A percentile compares a stretch with the other conserved stretches of the same genome.
Evolutionary conservation across 2,113 vertebrate species (phyloP).

Genomic region (Cynopterus brachyotis): DNA sequence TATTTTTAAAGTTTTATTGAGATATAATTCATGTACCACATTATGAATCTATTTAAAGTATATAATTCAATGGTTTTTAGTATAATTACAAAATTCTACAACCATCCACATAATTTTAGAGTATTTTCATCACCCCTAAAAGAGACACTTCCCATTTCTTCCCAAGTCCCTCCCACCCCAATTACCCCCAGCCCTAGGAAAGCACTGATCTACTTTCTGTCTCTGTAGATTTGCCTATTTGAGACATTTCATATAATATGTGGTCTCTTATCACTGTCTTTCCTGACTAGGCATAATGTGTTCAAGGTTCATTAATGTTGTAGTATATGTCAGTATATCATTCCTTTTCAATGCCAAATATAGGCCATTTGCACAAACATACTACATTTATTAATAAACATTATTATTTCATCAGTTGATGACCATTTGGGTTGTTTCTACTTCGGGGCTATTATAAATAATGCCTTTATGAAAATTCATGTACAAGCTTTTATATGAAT

Average conservation of each 20-base stretch:
- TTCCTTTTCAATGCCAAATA: background rate
- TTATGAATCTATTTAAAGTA: background rate
- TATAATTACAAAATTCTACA: background rate
- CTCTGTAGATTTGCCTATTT: background rate
- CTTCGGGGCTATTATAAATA: background rate
- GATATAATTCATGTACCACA: background rate
- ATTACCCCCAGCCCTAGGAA: background rate
- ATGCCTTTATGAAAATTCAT: background rate
- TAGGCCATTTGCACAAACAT: background rate
- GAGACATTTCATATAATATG: background rate
- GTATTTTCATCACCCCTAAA: background rate
- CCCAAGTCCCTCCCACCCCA: background rate
- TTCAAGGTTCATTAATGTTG: background rate
- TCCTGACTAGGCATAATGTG: background rate
- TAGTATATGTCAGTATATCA: background rate
- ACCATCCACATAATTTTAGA: background rate
- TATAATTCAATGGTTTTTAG: background rate
- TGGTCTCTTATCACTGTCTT: background rate
- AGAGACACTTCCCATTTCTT: background rate
- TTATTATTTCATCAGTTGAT: background rate
- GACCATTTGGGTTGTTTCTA: background rate
- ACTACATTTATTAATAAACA: background rate
- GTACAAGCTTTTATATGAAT: background rate
- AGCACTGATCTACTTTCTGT: background rate
- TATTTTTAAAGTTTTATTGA: background rate